Evolutionary conservation across 1,140 invertebrate genomes (phyloP).

Genomic region (Drosophila pallidifrons): DNA sequence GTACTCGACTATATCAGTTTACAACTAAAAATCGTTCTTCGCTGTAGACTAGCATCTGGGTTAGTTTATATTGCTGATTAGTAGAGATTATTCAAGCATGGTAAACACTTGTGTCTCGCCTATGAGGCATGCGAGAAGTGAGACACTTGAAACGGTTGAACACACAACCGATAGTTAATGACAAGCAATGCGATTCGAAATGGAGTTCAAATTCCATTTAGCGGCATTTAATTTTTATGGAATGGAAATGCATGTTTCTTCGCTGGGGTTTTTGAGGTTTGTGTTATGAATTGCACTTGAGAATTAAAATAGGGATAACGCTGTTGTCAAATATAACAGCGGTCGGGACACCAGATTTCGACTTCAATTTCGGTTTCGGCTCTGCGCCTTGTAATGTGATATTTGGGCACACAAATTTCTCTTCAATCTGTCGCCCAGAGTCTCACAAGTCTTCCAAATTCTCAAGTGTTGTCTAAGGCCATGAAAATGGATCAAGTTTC

Average conservation of each 20-base stretch:
- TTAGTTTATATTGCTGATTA: constrained; percentile 70
- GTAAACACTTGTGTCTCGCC: constrained; percentile 65
- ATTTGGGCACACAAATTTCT: constrained; percentile 35
- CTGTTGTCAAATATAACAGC: constrained; percentile 76
- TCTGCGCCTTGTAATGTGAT: constrained; percentile 60
- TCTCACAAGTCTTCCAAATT: constrained; percentile 37
- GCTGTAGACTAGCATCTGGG: constrained; percentile 12
- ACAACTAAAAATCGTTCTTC: constrained; percentile 53
- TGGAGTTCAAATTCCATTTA: constrained; percentile 54
- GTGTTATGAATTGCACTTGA: constrained; percentile 71
- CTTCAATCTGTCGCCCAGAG: constrained; percentile 37
- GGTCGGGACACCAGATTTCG: constrained; percentile 47
- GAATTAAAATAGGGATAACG: constrained; percentile 51
- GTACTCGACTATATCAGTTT: constrained; percentile 19
- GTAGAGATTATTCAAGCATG: constrained; percentile 73
- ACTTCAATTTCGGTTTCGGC: constrained; percentile 8
- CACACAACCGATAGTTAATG: constrained; percentile 43
- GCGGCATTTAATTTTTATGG: constrained; percentile 61
- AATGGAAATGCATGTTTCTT: constrained; percentile 5
- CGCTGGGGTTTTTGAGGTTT: constrained; percentile 32
- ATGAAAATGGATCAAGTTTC: constrained; percentile 25
- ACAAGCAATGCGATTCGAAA: constrained; percentile 43
- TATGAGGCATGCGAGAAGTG: constrained; percentile 19
- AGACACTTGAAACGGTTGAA: constrained; percentile 61
- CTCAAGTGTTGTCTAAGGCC: constrained; percentile 43